Base-by-base conservation (phyloP, 2,113 vertebrate species). In the Sciurus niger region DNA sequence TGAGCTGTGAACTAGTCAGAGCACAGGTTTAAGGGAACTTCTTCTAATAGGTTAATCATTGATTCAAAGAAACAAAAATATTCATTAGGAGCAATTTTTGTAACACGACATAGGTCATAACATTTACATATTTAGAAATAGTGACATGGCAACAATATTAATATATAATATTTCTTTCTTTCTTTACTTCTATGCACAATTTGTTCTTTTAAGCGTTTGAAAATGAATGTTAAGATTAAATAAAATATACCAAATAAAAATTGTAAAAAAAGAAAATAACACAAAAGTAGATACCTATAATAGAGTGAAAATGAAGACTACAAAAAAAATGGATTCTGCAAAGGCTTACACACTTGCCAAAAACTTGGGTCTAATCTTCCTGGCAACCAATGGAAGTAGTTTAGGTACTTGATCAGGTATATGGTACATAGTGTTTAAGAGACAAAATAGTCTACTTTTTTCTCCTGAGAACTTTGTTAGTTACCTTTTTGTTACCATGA, bases 241-340 rank as follows among this genome's bases (percentile, higher is more conserved):
- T 82, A 63, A 85, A 63, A 85, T 43, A 37, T 6, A 82, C 53
- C 63, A 82, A 60, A 40, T 92, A 89, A 94, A 97, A 95, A 60
- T 30, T 46, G 8, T 25, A 16, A 25, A 94, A 78, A 96, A 78
- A 73, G 58, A 82, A 85, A 40, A 48, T 78, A 74, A 94, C 4
- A 34, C 1, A 73, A 20, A 9, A 77, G 20, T 24, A 37, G 3
- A 73, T 87, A 65, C 6, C 43, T 70, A 83, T 93, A 73, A 58
- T 22, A 58, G 76, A 96, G 63, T 90, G 30, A 94, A 95, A 90
- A 68, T 73, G 46, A 94, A 85, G 51, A 51, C 32, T 73, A 77
- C 83, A 77, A 63, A 37, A 86, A 92, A 32, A 90, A 46, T 32
- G 2, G n/a, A 82, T 68, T n/a, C 22, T 60, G 22, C 48, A 78